phyloP scores from a whole-genome alignment of 1,140 invertebrate species.

The Lineus longissimus region DNA sequence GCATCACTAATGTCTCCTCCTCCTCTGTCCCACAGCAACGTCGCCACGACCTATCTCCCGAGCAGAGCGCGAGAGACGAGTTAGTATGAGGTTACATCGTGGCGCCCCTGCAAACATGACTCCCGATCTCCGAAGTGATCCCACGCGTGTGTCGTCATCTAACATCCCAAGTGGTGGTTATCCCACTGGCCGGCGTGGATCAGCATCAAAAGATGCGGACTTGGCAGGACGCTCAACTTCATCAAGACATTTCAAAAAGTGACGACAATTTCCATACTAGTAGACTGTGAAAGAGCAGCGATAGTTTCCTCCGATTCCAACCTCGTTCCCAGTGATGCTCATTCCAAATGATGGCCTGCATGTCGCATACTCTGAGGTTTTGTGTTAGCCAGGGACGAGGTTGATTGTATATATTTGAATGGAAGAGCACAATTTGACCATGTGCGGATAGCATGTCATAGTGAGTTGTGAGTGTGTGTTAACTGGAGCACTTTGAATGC shows the following conservation, averaged over 20 bases:
- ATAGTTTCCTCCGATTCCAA: too few relatives aligned
- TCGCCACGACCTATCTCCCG: slow-evolving; percentile 47
- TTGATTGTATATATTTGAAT: too few relatives aligned
- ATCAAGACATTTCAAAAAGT: slow-evolving; percentile 41
- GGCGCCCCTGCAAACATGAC: slow-evolving; percentile 22
- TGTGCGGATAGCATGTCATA: too few relatives aligned
- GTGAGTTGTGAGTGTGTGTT: too few relatives aligned
- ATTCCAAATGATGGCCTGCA: too few relatives aligned
- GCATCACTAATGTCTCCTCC: not conserved
- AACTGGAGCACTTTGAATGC: too few relatives aligned
- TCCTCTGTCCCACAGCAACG: slow-evolving; percentile 28
- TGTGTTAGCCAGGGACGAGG: too few relatives aligned
- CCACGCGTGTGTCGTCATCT: slow-evolving; percentile 31
- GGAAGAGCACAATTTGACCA: too few relatives aligned
- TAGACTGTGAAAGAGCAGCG: too few relatives aligned
- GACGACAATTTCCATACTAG: slow-evolving; percentile 8
- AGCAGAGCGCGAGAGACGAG: slow-evolving; percentile 41
- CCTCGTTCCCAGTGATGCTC: too few relatives aligned
- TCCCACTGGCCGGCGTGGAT: slow-evolving; percentile 34
- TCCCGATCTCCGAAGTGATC: slow-evolving; percentile 20
- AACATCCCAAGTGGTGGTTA: slow-evolving; percentile 28
- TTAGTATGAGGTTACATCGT: slow-evolving; percentile 44
- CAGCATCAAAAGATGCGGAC: slow-evolving; percentile 46
- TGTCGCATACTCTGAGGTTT: too few relatives aligned
- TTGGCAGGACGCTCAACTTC: slow-evolving; percentile 36